phyloP scores from a whole-genome alignment of 1,140 invertebrate species.

The Pogonomyrmex californicus region DNA sequence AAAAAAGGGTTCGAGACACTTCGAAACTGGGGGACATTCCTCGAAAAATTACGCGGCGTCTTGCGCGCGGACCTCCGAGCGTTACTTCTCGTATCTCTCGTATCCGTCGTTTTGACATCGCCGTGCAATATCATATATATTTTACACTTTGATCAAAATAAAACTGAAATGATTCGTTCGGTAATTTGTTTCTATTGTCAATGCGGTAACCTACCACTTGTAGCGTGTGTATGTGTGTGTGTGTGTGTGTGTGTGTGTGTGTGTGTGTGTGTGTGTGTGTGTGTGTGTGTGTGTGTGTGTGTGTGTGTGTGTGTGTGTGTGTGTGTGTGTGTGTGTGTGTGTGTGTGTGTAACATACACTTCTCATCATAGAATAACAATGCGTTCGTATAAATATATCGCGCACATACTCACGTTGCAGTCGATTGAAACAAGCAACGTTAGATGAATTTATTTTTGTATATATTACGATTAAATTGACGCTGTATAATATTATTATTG shows the following conservation, averaged over 20 bases:
- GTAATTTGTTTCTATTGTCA: background rate
- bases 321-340: background rate
- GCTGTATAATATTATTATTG: background rate
- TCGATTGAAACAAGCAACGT: background rate
- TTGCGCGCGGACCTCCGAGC: background rate
- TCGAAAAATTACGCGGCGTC: constrained; percentile 13
- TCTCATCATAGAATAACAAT: background rate
- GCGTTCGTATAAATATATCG: background rate
- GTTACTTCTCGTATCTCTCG: too few relatives aligned
- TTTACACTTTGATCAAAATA: background rate
- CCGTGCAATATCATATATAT: background rate
- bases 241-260: too few relatives aligned
- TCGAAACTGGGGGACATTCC: constrained; percentile 42
- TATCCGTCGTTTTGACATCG: background rate
- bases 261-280: background rate
- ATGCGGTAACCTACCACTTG: background rate
- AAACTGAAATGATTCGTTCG: background rate
- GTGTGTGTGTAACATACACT: background rate
- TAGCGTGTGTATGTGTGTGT: too few relatives aligned
- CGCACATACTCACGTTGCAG: background rate
- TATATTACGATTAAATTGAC: background rate
- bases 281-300: background rate
- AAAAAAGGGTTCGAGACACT: constrained; percentile 3
- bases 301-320: too few relatives aligned
- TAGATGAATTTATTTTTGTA: background rate